Percentiles rank a stretch among this genome's conserved stretches.
Evolutionary conservation across 2,113 vertebrate genomes (phyloP).

Genomic region (Orcinus orca): DNA sequence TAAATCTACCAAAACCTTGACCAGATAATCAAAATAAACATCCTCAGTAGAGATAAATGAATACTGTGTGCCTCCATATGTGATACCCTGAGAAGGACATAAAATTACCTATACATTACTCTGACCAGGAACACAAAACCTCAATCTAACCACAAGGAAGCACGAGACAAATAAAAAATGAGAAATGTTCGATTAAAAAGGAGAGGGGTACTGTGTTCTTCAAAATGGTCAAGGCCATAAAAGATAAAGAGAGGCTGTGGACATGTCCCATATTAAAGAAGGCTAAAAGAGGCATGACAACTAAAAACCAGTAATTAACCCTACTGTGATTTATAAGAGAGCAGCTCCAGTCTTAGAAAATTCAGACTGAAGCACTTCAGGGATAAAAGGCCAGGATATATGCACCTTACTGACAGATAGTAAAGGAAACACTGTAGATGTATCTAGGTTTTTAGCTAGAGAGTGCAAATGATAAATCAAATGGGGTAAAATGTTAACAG

Average conservation of each 20-base stretch:
- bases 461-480: not conserved
- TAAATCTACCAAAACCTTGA: not conserved
- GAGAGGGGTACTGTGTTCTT: not conserved
- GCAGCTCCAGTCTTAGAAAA: not conserved
- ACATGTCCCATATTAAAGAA: not conserved
- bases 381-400: not conserved
- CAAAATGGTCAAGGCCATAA: not conserved
- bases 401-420: not conserved
- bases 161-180: not conserved
- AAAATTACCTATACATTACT: not conserved
- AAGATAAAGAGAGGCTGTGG: not conserved
- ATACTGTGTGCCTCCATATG: not conserved
- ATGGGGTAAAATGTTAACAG: not conserved
- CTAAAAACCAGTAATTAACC: not conserved
- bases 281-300: not conserved
- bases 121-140: not conserved
- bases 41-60: not conserved
- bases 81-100: not conserved
- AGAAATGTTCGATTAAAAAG: not conserved
- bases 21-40: not conserved
- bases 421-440: not conserved
- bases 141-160: not conserved
- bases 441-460: not conserved
- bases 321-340: not conserved
- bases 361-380: not conserved